A percentile compares a stretch with the other conserved stretches of the same genome.
These are phyloP conservation scores for Kudoa iwatai DNA, from an alignment of 30 jellyfish, hydroid and myxozoan genomes.

Conservation along the genomic window DNA sequence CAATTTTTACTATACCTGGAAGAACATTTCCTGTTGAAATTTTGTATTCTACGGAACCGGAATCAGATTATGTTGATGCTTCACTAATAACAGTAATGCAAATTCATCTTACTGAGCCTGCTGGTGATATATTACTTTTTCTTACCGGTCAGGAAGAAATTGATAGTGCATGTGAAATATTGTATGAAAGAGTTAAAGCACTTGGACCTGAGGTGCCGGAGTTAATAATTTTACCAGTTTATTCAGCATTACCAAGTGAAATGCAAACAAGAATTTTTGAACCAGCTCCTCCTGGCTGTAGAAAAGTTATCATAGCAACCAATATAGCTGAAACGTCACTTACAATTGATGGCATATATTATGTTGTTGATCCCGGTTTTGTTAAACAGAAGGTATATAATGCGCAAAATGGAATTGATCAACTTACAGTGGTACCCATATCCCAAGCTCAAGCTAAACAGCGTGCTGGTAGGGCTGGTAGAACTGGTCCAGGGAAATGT, in stretches of 20 bases:
- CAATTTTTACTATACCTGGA: conserved; percentile 87
- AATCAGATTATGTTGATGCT: conserved; percentile 82
- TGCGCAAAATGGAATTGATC: conserved; percentile 83
- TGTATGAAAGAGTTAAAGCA: conserved; percentile 36
- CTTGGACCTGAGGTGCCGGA: conserved; percentile 97
- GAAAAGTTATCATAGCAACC: conserved; percentile 88
- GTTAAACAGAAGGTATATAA: conserved; percentile 91
- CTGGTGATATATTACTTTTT: conserved; percentile 53
- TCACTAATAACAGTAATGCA: conserved; percentile 87
- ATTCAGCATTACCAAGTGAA: conserved; percentile 77
- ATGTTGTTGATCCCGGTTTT: conserved; percentile 97
- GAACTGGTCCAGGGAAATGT: conserved; percentile 97
- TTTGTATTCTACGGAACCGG: conserved; percentile 94
- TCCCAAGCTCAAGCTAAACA: conserved; percentile 99
- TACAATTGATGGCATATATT: conserved; percentile 95
- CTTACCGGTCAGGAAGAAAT: conserved; percentile 98
- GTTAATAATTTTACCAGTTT: conserved; percentile 51
- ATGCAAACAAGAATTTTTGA: conserved; percentile 77
- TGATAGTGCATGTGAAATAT: conserved; percentile 81
- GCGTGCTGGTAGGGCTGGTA: conserved; percentile 99
- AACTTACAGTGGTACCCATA: conserved; percentile 60
- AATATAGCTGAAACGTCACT: conserved; percentile 96
- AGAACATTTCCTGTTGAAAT: conserved; percentile 94
- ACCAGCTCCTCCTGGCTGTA: conserved; percentile 72
- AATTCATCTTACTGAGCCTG: conserved; percentile 50